Conservation (phyloP, 2,797 vertebrate species). For the Pangasius macronema region DNA sequence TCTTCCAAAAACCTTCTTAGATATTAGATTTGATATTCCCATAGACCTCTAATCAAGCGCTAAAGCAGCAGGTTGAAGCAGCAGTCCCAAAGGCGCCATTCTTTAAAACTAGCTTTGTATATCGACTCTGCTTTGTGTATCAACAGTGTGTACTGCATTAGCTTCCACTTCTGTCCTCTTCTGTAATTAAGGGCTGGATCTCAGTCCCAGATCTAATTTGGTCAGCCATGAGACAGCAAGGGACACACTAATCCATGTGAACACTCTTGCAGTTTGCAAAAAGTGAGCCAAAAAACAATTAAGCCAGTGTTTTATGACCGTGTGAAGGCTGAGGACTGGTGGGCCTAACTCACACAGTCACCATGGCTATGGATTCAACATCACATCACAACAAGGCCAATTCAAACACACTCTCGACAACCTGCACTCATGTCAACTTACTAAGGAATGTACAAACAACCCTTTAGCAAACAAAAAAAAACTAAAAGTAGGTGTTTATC, state of each 20-base stretch:
- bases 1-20: background rate
- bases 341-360: slow-evolving; percentile 54
- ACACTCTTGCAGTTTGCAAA: slow-evolving; percentile 24
- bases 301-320: slow-evolving; percentile 31
- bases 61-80: background rate
- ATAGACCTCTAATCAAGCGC: slow-evolving; percentile 1
- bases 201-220: slow-evolving; percentile 31
- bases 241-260: slow-evolving; percentile 40
- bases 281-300: slow-evolving; percentile 28
- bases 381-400: slow-evolving; percentile 65
- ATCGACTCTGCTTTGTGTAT: slow-evolving; percentile 26
- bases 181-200: slow-evolving; percentile 40
- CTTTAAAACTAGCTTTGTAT: slow-evolving; percentile 22
- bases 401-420: slow-evolving; percentile 69
- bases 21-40: background rate
- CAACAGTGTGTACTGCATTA: slow-evolving; percentile 21
- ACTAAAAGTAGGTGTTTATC: background rate
- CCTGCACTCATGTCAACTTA: slow-evolving; percentile 67
- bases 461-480: slow-evolving; percentile 53
- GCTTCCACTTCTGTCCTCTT: slow-evolving; percentile 7
- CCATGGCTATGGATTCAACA: slow-evolving; percentile 71
- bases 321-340: slow-evolving; percentile 54
- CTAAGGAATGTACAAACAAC: slow-evolving; percentile 74
- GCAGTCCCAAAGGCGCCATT: background rate
- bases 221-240: slow-evolving; percentile 20